These are phyloP conservation scores for Girardia tigrina DNA, from an alignment of 2,888 invertebrate genomes.

Conservation along the genomic window DNA sequence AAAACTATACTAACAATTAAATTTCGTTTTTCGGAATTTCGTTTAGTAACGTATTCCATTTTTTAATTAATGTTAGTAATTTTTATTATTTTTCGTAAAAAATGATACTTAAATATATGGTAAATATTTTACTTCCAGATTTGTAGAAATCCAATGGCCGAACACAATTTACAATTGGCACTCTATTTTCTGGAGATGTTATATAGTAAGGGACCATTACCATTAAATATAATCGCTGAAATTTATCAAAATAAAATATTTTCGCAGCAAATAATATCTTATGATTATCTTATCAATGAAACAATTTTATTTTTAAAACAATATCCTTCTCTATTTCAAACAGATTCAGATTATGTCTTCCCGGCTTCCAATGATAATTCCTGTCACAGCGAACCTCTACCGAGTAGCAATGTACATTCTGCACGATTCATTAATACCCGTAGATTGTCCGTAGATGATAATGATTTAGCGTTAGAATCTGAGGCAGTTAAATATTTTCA, in stretches of 20 bases:
- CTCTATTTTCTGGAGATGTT: slow-evolving; percentile 4
- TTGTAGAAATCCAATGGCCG: neutral
- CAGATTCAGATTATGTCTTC: neutral
- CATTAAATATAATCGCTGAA: neutral
- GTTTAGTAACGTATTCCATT: neutral
- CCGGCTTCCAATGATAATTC: slow-evolving; percentile 15
- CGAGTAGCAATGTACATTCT: neutral
- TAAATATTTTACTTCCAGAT: too few relatives aligned
- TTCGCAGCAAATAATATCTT: neutral
- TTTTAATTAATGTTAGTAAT: neutral
- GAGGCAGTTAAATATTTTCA: slow-evolving; percentile 96
- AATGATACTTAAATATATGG: too few relatives aligned
- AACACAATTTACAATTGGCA: neutral
- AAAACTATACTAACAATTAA: neutral
- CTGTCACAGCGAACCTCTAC: slow-evolving; percentile 19
- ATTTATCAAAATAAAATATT: neutral
- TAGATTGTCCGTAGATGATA: neutral
- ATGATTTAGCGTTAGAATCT: slow-evolving; percentile 56
- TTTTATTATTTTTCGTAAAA: neutral
- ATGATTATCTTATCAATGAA: neutral
- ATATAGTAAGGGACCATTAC: slow-evolving; percentile 4
- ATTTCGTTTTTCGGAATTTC: neutral
- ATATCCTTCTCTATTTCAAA: neutral
- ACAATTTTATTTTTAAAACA: neutral
- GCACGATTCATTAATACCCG: neutral